These are phyloP conservation scores for Jordanella pulchra DNA, from an alignment of 2,797 vertebrate species.

Conservation along the genomic window DNA sequence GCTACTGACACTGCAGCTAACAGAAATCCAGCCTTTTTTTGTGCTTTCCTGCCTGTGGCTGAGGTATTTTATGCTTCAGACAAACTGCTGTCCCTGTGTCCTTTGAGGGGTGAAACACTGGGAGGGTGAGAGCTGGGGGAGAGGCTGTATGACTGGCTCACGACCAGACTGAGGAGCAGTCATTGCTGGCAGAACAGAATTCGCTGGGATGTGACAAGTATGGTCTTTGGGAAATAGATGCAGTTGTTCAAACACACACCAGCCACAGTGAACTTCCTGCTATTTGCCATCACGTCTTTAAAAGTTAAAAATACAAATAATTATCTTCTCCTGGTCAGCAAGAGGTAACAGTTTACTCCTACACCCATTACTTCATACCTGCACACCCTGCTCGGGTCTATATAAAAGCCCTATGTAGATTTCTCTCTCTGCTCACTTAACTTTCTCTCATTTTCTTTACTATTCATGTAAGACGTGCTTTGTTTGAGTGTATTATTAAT, in stretches of 20 bases:
- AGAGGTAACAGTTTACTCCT: constrained; percentile 49
- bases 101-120: constrained; percentile 31
- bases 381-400: constrained; percentile 65
- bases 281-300: constrained; percentile 76
- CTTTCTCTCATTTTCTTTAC: constrained; percentile 21
- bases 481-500: constrained; percentile 11
- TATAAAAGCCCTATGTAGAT: constrained; percentile 69
- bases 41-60: constrained; percentile 14
- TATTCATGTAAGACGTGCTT: constrained; percentile 21
- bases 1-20: constrained; percentile 24
- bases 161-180: constrained; percentile 47
- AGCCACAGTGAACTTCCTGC: constrained; percentile 50
- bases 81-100: constrained; percentile 22
- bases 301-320: constrained; percentile 81
- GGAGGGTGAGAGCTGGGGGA: not conserved
- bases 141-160: constrained; percentile 37
- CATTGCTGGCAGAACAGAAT: constrained; percentile 51
- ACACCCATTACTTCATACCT: constrained; percentile 69
- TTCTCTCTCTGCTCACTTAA: constrained; percentile 32
- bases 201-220: constrained; percentile 66
- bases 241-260: constrained; percentile 56
- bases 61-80: constrained; percentile 48
- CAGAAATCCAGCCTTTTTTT: constrained; percentile 25
- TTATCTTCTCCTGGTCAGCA: constrained; percentile 65
- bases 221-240: constrained; percentile 43